Base-by-base conservation (phyloP, 2,113 vertebrate genomes). In the Rhipidura dahli region DNA sequence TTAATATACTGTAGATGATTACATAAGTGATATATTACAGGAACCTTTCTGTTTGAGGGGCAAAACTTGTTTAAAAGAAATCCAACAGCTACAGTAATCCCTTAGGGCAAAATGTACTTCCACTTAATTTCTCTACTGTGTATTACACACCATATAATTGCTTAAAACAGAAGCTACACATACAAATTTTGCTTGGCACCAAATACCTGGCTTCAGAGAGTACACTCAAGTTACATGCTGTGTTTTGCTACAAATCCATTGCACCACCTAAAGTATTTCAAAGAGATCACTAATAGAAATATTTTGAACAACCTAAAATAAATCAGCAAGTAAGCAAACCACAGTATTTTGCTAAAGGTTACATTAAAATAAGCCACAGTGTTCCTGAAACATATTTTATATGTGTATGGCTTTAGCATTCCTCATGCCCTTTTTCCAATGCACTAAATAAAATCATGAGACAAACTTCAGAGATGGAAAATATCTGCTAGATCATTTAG, bases 51-150 rank as follows among this genome's bases (percentile, higher is more conserved):
- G 92, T 84, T 95, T 39, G 95, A 98, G 97, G 97, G 95, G 88
- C 95, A 97, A 98, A 98, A 97, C 91, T 97, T 97, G 96, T 97
- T 97, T 97, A 97, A 98, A 98, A 97, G 97, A 97, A 98, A 98
- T 96, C 96, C 97, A 97, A 94, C 96, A 91, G 97, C 97, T 98
- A 97, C 96, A 95, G 90, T 87, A 98, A 97, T 98, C 97, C 98
- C 98, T 88, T 40, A 83, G 97, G 98, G 97, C 95, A 97, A 97
- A 97, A 97, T 97, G 96, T 97, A 97, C 97, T 97, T 97, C 61
- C 89, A 96, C 93, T 97, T 98, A 98, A 98, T 98, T 98, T 98
- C 97, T 98, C 97, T 98, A 49, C 97, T 97, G 96, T 96, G 96
- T 97, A 98, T 98, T 97, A 97, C 96, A 98, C 87, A 72, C 96